Percentiles rank a stretch among this genome's conserved stretches.
Conservation (phyloP, 1,140 invertebrate species). For the Cepaea nemoralis region DNA sequence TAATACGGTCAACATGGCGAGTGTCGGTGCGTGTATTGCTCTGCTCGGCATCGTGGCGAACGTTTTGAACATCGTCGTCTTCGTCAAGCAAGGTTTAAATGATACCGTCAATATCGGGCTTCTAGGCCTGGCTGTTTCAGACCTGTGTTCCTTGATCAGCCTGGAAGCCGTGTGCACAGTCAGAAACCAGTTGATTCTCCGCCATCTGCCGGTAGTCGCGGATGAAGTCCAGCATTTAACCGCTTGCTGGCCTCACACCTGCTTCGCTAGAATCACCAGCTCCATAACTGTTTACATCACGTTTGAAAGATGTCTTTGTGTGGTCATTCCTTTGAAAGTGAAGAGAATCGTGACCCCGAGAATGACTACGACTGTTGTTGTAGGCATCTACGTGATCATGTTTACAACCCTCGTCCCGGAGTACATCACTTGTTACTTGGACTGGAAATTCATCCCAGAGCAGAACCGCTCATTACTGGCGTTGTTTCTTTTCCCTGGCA, state of each 20-base stretch:
- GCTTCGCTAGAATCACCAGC: not conserved
- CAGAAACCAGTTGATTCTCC: not conserved
- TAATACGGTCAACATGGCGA: not conserved
- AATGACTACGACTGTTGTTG: not conserved
- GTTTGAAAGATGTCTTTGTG: constrained; percentile 8
- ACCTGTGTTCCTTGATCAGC: not conserved
- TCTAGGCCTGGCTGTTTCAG: not conserved
- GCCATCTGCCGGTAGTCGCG: not conserved
- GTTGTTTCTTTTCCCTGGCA: not conserved
- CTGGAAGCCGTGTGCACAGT: not conserved
- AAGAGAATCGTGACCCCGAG: constrained; percentile 9
- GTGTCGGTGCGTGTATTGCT: not conserved
- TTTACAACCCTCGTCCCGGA: not conserved
- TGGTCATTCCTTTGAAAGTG: not conserved
- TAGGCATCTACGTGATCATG: not conserved
- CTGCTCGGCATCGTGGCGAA: not conserved
- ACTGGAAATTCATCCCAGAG: constrained; percentile 10
- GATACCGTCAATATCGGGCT: not conserved
- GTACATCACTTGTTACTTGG: not conserved
- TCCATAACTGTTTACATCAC: constrained; percentile 13
- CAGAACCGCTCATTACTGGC: constrained; percentile 11
- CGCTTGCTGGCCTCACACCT: not conserved
- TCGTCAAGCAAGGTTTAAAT: no score
- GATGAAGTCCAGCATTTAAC: not conserved
- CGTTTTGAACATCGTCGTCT: not conserved